These are phyloP conservation scores for Furnarius figulus DNA, from an alignment of 2,113 vertebrate genomes.

Conservation along the genomic window DNA sequence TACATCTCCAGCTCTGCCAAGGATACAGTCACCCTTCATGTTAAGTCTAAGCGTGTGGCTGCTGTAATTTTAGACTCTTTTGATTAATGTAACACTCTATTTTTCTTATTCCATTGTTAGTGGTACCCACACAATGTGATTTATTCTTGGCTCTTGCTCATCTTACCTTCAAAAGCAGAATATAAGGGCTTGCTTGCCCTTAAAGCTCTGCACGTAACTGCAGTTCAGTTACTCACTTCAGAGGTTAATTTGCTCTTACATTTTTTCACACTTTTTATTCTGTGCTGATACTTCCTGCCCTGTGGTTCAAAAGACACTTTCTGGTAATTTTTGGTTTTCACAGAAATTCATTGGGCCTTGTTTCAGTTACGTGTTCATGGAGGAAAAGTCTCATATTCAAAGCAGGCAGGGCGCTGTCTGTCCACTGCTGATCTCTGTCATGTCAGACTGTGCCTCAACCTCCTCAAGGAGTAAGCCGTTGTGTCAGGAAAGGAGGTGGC, in stretches of 20 bases:
- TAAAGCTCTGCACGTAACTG: not conserved
- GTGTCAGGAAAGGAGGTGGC: not conserved
- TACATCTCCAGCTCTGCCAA: not conserved
- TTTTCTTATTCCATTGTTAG: not conserved
- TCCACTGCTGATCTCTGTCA: not conserved
- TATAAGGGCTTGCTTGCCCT: not conserved
- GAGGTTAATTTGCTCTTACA: not conserved
- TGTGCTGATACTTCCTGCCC: not conserved
- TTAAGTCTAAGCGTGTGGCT: not conserved
- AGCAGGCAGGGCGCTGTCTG: not conserved
- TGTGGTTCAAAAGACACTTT: not conserved
- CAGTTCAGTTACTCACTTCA: not conserved
- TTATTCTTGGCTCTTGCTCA: not conserved
- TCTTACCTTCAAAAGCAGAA: not conserved
- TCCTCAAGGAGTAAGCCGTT: not conserved
- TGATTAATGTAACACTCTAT: not conserved
- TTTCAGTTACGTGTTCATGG: not conserved
- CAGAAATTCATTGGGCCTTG: not conserved
- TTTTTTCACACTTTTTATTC: not conserved
- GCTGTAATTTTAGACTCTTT: not conserved
- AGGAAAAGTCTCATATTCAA: not conserved
- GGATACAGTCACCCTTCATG: not conserved
- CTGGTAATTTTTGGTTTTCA: not conserved
- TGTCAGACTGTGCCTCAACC: not conserved
- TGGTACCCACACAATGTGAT: not conserved